Conservation (phyloP, 37 sponge, comb jelly and placozoan species). For the Spongia lamella region DNA sequence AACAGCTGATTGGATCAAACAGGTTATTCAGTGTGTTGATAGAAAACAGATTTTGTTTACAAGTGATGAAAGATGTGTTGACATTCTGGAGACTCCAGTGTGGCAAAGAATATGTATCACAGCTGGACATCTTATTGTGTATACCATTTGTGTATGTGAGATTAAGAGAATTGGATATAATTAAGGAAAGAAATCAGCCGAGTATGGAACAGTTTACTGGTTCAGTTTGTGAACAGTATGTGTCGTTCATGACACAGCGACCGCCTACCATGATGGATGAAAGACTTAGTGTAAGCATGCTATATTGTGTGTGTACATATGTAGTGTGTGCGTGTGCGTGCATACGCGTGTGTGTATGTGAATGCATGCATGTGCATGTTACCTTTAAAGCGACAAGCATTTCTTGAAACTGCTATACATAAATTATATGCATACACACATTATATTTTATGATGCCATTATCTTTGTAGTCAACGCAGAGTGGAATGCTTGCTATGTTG, state of each 20-base stretch:
- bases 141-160: slow-evolving; percentile 34
- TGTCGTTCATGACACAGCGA: slow-evolving; percentile 18
- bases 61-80: slow-evolving; percentile 14
- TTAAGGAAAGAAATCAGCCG: not conserved
- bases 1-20: slow-evolving; percentile 11
- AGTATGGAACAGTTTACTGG: too few relatives aligned
- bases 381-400: too few relatives aligned
- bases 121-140: slow-evolving; percentile 15
- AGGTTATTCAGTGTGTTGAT: not conserved
- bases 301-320: too few relatives aligned
- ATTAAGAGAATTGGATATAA: slow-evolving; percentile 20
- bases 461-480: not conserved
- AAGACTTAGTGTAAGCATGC: not conserved
- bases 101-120: not conserved
- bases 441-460: too few relatives aligned
- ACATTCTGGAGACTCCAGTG: slow-evolving; percentile 8
- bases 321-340: too few relatives aligned
- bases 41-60: not conserved
- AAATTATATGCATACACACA: too few relatives aligned
- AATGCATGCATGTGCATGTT: too few relatives aligned
- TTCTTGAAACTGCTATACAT: too few relatives aligned
- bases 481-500: slow-evolving; percentile 19
- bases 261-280: slow-evolving; percentile 19
- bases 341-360: too few relatives aligned
- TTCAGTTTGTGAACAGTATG: slow-evolving; percentile 22